Conservation (phyloP, 2,888 invertebrate species). For the Sinhomidia bicolor region DNA sequence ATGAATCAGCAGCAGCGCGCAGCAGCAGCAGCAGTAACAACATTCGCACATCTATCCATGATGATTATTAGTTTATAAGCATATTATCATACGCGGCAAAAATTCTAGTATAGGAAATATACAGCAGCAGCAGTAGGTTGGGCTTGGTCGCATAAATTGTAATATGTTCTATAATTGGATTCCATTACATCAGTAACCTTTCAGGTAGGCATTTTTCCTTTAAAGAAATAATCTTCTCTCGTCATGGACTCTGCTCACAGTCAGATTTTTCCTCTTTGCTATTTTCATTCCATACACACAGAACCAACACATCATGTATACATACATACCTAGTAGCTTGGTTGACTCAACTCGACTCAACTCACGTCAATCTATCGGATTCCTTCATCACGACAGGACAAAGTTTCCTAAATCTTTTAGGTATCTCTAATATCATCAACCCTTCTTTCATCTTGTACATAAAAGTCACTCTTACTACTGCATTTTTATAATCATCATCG, state of each 20-base stretch:
- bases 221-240: constrained; percentile 56
- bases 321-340: neutral
- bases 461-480: neutral
- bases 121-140: too few relatives aligned
- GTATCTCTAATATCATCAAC: neutral
- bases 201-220: constrained; percentile 58
- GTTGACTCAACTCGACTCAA: constrained; percentile 3
- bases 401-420: constrained; percentile 20
- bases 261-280: constrained; percentile 37
- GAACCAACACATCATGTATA: neutral
- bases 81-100: neutral
- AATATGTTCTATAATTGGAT: constrained; percentile 64
- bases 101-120: too few relatives aligned
- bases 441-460: neutral
- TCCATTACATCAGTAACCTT: constrained; percentile 66
- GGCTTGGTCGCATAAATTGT: constrained; percentile 65
- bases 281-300: constrained; percentile 29
- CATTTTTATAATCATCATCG: constrained; percentile 16
- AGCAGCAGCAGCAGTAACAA: neutral
- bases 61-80: neutral
- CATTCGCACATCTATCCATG: neutral
- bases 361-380: constrained; percentile 36
- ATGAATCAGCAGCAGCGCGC: constrained; percentile 14
- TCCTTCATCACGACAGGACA: constrained; percentile 8
- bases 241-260: constrained; percentile 62